A percentile compares a stretch with the other conserved stretches of the same genome.
phyloP scores from a whole-genome alignment of 2,113 vertebrate species.

The Ardeotis arabs region DNA sequence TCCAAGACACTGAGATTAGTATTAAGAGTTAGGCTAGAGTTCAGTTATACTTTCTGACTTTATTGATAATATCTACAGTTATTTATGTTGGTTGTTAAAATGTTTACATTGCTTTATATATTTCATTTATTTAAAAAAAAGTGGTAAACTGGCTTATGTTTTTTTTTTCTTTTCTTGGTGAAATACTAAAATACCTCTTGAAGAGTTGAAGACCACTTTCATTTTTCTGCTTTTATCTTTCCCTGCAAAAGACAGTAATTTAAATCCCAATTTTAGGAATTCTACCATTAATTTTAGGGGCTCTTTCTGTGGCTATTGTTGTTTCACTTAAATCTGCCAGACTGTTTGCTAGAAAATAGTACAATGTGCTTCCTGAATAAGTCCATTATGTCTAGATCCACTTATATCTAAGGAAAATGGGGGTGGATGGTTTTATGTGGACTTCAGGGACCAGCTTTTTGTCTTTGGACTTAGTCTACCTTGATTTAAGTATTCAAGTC shows the following conservation, averaged over 20 bases:
- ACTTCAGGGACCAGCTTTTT: neutral
- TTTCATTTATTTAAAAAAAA: neutral
- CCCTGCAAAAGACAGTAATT: neutral
- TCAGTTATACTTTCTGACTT: neutral
- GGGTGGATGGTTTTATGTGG: neutral
- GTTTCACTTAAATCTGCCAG: neutral
- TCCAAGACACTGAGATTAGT: neutral
- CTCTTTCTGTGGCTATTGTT: neutral
- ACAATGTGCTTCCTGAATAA: neutral
- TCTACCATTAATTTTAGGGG: neutral
- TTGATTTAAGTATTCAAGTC: neutral
- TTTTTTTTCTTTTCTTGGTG: neutral
- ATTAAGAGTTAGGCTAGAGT: neutral
- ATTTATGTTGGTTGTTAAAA: neutral
- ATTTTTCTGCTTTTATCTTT: neutral
- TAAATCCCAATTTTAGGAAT: neutral
- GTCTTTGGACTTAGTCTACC: neutral
- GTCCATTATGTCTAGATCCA: rapidly evolving
- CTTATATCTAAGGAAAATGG: neutral
- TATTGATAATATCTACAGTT: neutral
- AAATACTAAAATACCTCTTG: neutral
- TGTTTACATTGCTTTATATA: neutral
- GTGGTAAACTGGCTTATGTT: rapidly evolving
- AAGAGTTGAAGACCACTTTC: neutral
- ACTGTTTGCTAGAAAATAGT: neutral